Base-by-base conservation (phyloP, 1,140 invertebrate species). In the Zaprionus ornatus region DNA sequence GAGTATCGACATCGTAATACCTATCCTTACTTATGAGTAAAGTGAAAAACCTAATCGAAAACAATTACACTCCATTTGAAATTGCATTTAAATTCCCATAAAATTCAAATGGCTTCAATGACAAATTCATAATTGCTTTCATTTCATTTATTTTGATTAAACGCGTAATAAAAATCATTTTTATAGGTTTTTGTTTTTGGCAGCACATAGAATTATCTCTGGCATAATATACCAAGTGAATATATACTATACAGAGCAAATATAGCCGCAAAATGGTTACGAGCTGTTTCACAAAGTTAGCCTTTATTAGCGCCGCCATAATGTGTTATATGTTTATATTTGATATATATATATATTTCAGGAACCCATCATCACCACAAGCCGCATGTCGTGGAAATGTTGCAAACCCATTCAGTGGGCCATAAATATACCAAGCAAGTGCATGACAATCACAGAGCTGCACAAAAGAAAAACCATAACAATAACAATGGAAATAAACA, bases 401-500 rank as follows among this genome's bases (percentile, higher is more conserved):
- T 48, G 32, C 69, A 54, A 68, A 17, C 27, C 15, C 23, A 37
- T 45, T 68, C 56, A 56, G 2, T 10, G 40, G 27, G 17, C 65
- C 57, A 59, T 32, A 25, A 23, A 32, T 37, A 60, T 27, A 27
- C 17, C 19, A 13, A 52, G 61, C 48, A 65, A 65, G 62, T 55
- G 62, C 50, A 65, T 52, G 45, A 10, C 48, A 45, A 50, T 60
- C 55, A 37, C 42, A 21, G 35, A 37, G 35, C 13, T 15, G 29
- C 13, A 52, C 50, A 27, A 45, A 55, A 25, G 21, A 35, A 37
- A 55, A 55, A 59, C 66, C 63, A 75, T 59, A 83, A 62, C 56
- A 75, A 75, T 59, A 75, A 70, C 73, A 79, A 67, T 71, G 63
- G 54, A 32, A 79, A 50, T 42, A 15, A 64, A 60, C 63, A 67